A percentile compares a stretch with the other conserved stretches of the same genome.
Conservation (phyloP, 2,797 vertebrate genomes). For the Anguilla marmorata region DNA sequence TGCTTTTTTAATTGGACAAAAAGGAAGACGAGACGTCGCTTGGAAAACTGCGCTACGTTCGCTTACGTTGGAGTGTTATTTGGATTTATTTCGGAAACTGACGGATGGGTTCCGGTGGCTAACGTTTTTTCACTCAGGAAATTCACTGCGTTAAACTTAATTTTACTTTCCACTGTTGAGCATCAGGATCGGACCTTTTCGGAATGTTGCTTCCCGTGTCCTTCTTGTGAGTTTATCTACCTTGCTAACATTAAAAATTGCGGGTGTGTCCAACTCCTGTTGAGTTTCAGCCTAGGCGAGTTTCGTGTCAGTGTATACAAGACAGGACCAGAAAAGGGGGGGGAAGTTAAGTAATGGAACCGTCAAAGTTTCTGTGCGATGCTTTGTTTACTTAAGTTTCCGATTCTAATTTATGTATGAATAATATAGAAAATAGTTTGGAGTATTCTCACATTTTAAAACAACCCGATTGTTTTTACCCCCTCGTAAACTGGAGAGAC, state of each 20-base stretch:
- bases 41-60: slow-evolving; percentile 19
- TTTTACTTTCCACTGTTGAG: not conserved
- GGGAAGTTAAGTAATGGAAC: slow-evolving; percentile 26
- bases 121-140: slow-evolving; percentile 24
- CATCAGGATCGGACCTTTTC: slow-evolving; percentile 16
- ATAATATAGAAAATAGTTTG: not conserved
- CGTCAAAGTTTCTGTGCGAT: slow-evolving; percentile 11
- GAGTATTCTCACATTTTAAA: not conserved
- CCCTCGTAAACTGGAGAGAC: not conserved
- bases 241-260: slow-evolving; percentile 26
- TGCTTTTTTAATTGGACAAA: slow-evolving; percentile 19
- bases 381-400: slow-evolving; percentile 34
- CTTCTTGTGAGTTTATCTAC: slow-evolving; percentile 4
- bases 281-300: slow-evolving; percentile 25
- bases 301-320: not conserved
- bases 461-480: not conserved
- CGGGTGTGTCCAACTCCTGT: slow-evolving; percentile 32
- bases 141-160: slow-evolving; percentile 13
- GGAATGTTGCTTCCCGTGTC: not conserved
- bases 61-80: slow-evolving; percentile 24
- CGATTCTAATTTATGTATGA: slow-evolving; percentile 1
- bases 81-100: slow-evolving; percentile 1
- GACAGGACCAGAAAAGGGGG: slow-evolving; percentile 25
- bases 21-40: not conserved
- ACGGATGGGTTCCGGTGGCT: slow-evolving; percentile 22